Evolutionary conservation across 30 jellyfish, hydroid and myxozoan genomes (phyloP).

Genomic region (Chironex yamaguchii): DNA sequence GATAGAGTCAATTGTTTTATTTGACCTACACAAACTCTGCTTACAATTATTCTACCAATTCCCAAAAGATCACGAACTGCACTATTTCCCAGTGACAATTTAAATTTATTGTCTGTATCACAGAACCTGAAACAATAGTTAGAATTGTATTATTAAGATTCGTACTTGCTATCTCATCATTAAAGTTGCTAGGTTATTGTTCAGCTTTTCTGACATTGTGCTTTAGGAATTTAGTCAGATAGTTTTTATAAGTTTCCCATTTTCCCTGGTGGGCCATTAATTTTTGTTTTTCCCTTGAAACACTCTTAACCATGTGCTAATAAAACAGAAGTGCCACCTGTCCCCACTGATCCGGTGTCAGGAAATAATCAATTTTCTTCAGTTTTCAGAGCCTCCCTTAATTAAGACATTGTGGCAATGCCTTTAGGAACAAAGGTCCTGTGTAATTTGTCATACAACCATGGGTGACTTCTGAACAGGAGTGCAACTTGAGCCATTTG

Average conservation of each 20-base stretch:
- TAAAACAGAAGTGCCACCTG: not conserved
- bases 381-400: not conserved
- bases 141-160: slow-evolving; percentile 5
- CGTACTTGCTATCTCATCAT: slow-evolving; percentile 13
- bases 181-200: slow-evolving; percentile 11
- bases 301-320: no score
- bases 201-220: no score
- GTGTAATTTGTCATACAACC: not conserved
- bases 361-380: not conserved
- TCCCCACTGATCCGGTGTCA: not conserved
- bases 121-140: slow-evolving; percentile 15
- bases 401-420: not conserved
- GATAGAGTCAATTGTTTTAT: slow-evolving; percentile 7
- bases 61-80: not conserved
- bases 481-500: not conserved
- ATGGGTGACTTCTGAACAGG: not conserved
- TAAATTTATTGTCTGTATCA: slow-evolving; percentile 28
- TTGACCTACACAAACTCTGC: not conserved
- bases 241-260: slow-evolving; percentile 24
- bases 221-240: no score
- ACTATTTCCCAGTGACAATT: slow-evolving; percentile 49
- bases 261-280: slow-evolving; percentile 20
- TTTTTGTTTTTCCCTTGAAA: not conserved
- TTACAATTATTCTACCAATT: slow-evolving; percentile 4
- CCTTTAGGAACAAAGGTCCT: not conserved